Evolutionary conservation across 2,113 vertebrate genomes (phyloP), one percentile per base, ranked within the genome.

Genomic region (Lophura nycthemera): DNA sequence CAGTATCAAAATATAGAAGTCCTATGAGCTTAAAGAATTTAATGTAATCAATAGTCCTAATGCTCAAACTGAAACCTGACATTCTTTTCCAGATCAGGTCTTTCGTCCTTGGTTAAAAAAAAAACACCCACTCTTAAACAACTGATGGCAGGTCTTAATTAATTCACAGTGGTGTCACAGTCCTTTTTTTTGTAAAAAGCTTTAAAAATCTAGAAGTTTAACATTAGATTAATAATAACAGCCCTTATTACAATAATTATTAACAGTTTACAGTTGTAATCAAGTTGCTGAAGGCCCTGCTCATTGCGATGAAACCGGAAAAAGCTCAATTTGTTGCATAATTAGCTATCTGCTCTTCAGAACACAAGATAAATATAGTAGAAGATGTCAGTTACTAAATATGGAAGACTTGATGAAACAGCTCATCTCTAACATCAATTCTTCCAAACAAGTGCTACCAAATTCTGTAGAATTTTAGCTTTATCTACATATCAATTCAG

Each of bases 331-430:
- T 86, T 94, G 94, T 95, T 95, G 86, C 83, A 90, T 94, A 95
- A 97, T 97, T 92, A 95, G 36, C 92, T 91, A 86, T 94, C 88
- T 96, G 86, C 90, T 96, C 90, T 79, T 90, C 91, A 88, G 83
- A 66, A 83, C 86, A 91, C 70, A 86, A 84, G 80, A 90, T 96
- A 96, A 95, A 94, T 96, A 94, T 95, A 96, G 94, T 34, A 76
- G 87, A 91, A 94, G 87, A 90, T 95, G 96, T 95, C 95, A 96
- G 90, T 87, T 93, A 81, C 95, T 96, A 96, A 97, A 97, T 97
- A 96, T 95, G 91, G 92, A 89, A 86, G 88, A 75, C 95, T 91
- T 95, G 93, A 94, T 14, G 21, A 90, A 92, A 95, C 79, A 95
- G 73, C 80, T 96, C 76, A 77, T 90, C 83, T 96, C 57, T 90